A percentile compares a stretch with the other conserved stretches of the same genome.
These are phyloP conservation scores for Congeria kusceri DNA, from an alignment of 2,888 invertebrate genomes.

Conservation along the genomic window DNA sequence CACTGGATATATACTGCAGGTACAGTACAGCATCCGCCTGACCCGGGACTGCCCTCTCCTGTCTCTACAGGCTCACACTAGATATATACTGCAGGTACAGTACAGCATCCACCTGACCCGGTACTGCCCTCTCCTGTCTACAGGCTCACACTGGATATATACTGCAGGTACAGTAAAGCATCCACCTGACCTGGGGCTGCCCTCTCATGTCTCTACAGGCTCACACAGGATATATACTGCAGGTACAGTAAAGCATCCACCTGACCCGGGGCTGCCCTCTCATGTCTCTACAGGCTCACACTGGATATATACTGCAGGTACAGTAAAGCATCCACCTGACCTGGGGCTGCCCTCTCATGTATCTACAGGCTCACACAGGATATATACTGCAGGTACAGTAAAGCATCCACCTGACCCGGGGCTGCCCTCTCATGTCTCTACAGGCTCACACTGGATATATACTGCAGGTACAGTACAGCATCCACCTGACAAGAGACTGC, in stretches of 20 bases:
- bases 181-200: too few relatives aligned
- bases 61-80: too few relatives aligned
- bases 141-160: constrained; percentile 47
- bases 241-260: constrained; percentile 46
- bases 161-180: constrained; percentile 38
- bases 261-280: constrained; percentile 26
- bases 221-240: too few relatives aligned
- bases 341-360: too few relatives aligned
- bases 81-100: too few relatives aligned
- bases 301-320: constrained; percentile 58
- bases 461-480: constrained; percentile 39
- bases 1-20: constrained; percentile 57
- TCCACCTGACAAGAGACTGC: too few relatives aligned
- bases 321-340: too few relatives aligned
- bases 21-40: neutral
- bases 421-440: constrained; percentile 42
- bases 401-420: constrained; percentile 29
- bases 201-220: too few relatives aligned
- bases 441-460: constrained; percentile 47
- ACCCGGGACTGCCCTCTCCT: too few relatives aligned
- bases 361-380: too few relatives aligned
- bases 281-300: constrained; percentile 40
- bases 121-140: constrained; percentile 37
- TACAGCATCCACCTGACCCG: constrained; percentile 38
- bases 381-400: constrained; percentile 15